A percentile compares a stretch with the other conserved stretches of the same genome.
Evolutionary conservation across 92 coral and sea anemone genomes (phyloP).

Genomic region (Heteractis magnifica): DNA sequence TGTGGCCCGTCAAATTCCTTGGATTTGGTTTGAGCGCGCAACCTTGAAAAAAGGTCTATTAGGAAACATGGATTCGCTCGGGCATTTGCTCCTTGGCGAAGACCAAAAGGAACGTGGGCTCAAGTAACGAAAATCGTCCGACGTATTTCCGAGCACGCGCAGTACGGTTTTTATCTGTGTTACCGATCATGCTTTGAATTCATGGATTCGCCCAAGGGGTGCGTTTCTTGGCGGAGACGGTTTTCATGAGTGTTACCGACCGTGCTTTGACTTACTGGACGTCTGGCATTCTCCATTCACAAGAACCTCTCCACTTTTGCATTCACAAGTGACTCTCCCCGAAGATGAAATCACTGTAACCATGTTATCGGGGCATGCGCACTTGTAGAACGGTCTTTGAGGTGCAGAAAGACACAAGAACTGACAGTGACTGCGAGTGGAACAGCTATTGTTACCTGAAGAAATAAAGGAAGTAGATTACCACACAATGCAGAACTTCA

Average conservation of each 20-base stretch:
- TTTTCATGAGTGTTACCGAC: too few relatives aligned
- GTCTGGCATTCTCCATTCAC: constrained; percentile 77
- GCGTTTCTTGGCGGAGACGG: too few relatives aligned
- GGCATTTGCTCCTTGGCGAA: too few relatives aligned
- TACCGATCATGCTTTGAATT: not conserved
- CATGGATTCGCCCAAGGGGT: too few relatives aligned
- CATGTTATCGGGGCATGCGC: constrained; percentile 94
- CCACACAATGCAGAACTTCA: not conserved
- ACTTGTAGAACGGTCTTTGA: constrained; percentile 37
- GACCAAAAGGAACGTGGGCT: too few relatives aligned
- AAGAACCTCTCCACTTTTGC: constrained; percentile 58
- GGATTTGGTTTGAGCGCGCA: too few relatives aligned
- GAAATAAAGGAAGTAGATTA: too few relatives aligned
- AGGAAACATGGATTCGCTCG: too few relatives aligned
- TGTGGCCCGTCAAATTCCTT: not conserved
- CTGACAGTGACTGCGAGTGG: constrained; percentile 41
- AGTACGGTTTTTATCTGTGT: too few relatives aligned
- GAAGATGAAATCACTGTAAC: constrained; percentile 42
- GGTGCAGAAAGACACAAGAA: constrained; percentile 81
- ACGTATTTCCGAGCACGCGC: too few relatives aligned
- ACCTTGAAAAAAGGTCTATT: too few relatives aligned
- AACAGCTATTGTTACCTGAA: constrained; percentile 70
- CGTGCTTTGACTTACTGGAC: constrained; percentile 46
- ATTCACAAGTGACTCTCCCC: constrained; percentile 63
- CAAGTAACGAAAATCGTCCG: too few relatives aligned